Conservation (phyloP, 2,113 vertebrate genomes). For the Oophaga pumilio region DNA sequence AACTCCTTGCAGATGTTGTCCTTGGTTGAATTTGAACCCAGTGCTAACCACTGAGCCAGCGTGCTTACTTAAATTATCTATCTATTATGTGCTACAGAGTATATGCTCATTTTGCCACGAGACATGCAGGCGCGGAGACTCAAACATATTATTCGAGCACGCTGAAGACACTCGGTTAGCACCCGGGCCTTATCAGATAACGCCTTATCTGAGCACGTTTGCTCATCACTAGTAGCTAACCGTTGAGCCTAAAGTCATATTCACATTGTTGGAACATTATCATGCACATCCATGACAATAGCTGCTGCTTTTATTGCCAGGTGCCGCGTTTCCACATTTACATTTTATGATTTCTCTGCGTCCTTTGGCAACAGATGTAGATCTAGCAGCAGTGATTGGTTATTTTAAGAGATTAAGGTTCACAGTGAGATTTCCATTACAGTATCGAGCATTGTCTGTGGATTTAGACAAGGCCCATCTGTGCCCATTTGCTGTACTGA, state of each 20-base stretch:
- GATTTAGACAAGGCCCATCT: constrained; percentile 14
- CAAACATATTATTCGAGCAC: too few species aligned
- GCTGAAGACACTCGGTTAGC: too few species aligned
- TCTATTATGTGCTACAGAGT: too few species aligned
- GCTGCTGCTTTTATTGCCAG: not conserved
- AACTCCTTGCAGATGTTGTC: too few species aligned
- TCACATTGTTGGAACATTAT: not conserved
- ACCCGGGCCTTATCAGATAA: too few species aligned
- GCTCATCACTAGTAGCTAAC: too few species aligned
- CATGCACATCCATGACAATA: not conserved
- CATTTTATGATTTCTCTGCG: not conserved
- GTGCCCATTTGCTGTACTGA: constrained; percentile 12
- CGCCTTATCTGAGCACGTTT: too few species aligned
- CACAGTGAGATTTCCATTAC: not conserved
- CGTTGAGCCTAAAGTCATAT: not conserved
- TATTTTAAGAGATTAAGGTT: constrained; percentile 20
- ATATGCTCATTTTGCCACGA: too few species aligned
- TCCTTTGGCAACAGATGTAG: not conserved
- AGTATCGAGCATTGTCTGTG: constrained; percentile 8
- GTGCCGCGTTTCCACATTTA: not conserved
- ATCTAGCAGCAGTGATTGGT: not conserved
- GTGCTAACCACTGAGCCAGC: too few species aligned
- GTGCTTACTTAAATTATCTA: too few species aligned
- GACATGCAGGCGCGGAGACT: too few species aligned
- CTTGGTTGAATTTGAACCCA: too few species aligned